These are phyloP conservation scores for Astropecten irregularis DNA, from an alignment of 53 echinoderm and acorn worm genomes.

Conservation along the genomic window DNA sequence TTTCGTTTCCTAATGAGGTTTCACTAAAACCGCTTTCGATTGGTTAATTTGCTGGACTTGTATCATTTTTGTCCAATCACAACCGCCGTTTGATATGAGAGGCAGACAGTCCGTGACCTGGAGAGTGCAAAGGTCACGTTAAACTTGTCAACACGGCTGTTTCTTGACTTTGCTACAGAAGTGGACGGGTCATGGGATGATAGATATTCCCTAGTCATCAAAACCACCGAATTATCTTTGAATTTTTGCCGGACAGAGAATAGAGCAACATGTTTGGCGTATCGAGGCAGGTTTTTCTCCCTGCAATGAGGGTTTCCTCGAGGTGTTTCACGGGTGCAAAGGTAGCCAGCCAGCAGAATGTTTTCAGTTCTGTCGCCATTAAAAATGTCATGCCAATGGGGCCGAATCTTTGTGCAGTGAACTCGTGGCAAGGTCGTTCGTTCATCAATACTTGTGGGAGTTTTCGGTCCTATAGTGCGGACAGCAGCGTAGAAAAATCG, in stretches of 20 bases:
- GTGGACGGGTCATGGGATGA: too few relatives aligned
- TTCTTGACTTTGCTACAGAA: too few relatives aligned
- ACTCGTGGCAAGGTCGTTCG: too few relatives aligned
- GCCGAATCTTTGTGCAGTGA: too few relatives aligned
- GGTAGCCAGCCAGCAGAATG: background rate
- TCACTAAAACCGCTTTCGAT: conserved; percentile 2
- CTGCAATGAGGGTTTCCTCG: background rate
- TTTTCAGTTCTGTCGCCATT: too few relatives aligned
- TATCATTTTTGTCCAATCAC: background rate
- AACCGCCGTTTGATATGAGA: background rate
- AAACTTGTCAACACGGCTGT: background rate
- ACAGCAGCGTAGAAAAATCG: background rate
- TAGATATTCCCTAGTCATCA: too few relatives aligned
- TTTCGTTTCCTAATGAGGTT: too few relatives aligned
- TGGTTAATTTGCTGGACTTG: background rate
- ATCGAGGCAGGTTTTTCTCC: background rate
- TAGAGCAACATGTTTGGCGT: background rate
- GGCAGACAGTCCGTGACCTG: conserved; percentile 10
- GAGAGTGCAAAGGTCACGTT: conserved; percentile 22
- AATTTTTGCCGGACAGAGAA: too few relatives aligned
- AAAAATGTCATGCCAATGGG: too few relatives aligned
- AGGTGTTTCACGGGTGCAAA: conserved; percentile 14
- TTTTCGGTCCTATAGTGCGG: conserved; percentile 17
- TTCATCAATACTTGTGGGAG: background rate
- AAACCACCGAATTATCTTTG: too few relatives aligned